Evolutionary conservation across 2,888 invertebrate species (phyloP).

Genomic region (Polia nebulosa): DNA sequence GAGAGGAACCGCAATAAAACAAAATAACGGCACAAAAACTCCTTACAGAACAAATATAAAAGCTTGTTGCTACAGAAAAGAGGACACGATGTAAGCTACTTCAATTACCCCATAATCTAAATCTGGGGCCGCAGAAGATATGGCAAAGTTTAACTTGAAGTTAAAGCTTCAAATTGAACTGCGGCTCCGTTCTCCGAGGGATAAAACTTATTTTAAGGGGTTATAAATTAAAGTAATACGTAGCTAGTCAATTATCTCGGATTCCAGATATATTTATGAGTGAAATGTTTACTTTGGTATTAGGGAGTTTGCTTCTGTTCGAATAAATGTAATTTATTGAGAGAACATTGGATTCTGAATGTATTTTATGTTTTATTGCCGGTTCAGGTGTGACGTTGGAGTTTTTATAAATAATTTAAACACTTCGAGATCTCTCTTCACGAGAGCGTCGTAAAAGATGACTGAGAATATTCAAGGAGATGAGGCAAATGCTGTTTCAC

Average conservation of each 20-base stretch:
- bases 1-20: slow-evolving; percentile 32
- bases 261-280: slow-evolving; percentile 70
- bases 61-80: slow-evolving; percentile 55
- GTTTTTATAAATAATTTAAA: slow-evolving; percentile 53
- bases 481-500: slow-evolving; percentile 4
- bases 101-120: slow-evolving; percentile 82
- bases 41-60: slow-evolving; percentile 53
- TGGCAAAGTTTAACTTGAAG: slow-evolving; percentile 84
- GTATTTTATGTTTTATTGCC: slow-evolving; percentile 48
- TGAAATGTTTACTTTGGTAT: slow-evolving; percentile 55
- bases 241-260: slow-evolving; percentile 82
- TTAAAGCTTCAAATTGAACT: slow-evolving; percentile 85
- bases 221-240: slow-evolving; percentile 86
- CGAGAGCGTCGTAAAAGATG: slow-evolving; percentile 40
- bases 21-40: slow-evolving; percentile 47
- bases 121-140: slow-evolving; percentile 80
- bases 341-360: slow-evolving; percentile 27
- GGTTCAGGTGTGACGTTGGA: slow-evolving; percentile 30
- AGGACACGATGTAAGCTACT: slow-evolving; percentile 71
- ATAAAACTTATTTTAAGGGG: slow-evolving; percentile 83
- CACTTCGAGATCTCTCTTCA: slow-evolving; percentile 15
- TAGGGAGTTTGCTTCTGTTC: slow-evolving; percentile 44
- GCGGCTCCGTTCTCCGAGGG: slow-evolving; percentile 75
- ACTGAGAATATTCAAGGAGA: slow-evolving; percentile 9
- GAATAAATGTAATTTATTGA: slow-evolving; percentile 33